Evolutionary conservation across 2,888 invertebrate species (phyloP).

Genomic region (Escarpia spicata): DNA sequence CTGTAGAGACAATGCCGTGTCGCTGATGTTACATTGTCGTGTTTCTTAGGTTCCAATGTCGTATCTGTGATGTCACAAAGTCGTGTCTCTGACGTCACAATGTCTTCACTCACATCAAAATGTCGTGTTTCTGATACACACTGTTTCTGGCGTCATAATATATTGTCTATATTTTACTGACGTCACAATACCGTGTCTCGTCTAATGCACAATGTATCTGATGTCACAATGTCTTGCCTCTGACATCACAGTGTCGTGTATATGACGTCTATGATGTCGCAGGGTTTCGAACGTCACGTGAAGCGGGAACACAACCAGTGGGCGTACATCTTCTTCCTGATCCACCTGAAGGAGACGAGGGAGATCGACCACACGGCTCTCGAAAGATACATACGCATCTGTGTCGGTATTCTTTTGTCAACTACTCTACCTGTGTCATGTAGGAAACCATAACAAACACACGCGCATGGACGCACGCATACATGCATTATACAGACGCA

Average conservation of each 20-base stretch:
- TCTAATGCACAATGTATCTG: neutral
- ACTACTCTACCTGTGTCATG: too few species aligned
- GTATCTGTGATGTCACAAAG: neutral
- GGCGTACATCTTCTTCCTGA: neutral
- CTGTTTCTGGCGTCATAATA: neutral
- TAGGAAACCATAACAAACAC: too few species aligned
- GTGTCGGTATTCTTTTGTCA: neutral
- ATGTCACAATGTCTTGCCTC: neutral
- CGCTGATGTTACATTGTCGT: neutral
- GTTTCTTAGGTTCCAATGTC: neutral
- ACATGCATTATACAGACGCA: too few species aligned
- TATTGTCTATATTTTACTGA: neutral
- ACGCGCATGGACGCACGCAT: too few species aligned
- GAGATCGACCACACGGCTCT: neutral
- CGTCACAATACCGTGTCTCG: neutral
- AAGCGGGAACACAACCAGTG: neutral
- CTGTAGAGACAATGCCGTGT: too few species aligned
- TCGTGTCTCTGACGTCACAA: neutral
- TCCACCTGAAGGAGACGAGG: neutral
- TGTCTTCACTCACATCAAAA: neutral
- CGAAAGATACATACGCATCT: neutral
- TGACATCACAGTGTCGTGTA: neutral
- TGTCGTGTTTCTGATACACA: neutral
- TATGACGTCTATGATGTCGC: neutral
- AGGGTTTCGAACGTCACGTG: neutral